Evolutionary conservation across 1,140 invertebrate genomes (phyloP), one percentile per base, ranked within the genome.

Genomic region (Hetaerina americana): DNA sequence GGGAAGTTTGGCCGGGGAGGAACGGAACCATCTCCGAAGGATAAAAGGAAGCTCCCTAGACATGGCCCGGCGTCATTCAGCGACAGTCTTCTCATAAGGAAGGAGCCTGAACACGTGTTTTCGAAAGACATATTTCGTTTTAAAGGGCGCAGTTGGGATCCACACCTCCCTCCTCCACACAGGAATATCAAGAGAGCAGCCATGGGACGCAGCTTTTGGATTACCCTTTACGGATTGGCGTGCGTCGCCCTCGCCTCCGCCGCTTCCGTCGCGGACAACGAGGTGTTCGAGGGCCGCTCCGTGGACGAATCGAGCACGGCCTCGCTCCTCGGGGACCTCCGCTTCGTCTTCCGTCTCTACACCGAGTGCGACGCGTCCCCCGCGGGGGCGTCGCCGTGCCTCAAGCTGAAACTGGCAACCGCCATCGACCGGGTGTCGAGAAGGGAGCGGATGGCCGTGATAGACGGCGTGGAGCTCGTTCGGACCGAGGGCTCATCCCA

Each of bases 341-440:
- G 82, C 27, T 83, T 83, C 72, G 79, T 86, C 68, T 86, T 85
- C 73, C 84, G 86, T 77, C 81, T 89, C 72, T 92, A 92, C 79
- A 90, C 89, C 78, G 89, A 92, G 73, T 93, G 91, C 80, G 84
- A 68, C 67, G 27, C 25, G 2, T 26, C 88, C 26, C 86, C 84
- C 5, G 81, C 85, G 27, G 89, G 91, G 69, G 77, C 92, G 18
- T 86, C 86, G 68, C 86, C 88, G 25, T 93, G 91, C 75, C 80
- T 93, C 5, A 92, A 93, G 78, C 77, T 91, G 40, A 92, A 92
- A 77, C 78, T 93, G 26, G 67, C 67, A 70, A 85, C 88, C 0
- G 87, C 89, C 1, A 81, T 93, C 77, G 90, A 91, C 74, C 85
- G 89, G 72, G 86, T 87, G 68, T 85, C 87, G 2, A 82, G 85